These are phyloP conservation scores for Platyura marginata DNA, from an alignment of 1,140 invertebrate species.

Conservation along the genomic window DNA sequence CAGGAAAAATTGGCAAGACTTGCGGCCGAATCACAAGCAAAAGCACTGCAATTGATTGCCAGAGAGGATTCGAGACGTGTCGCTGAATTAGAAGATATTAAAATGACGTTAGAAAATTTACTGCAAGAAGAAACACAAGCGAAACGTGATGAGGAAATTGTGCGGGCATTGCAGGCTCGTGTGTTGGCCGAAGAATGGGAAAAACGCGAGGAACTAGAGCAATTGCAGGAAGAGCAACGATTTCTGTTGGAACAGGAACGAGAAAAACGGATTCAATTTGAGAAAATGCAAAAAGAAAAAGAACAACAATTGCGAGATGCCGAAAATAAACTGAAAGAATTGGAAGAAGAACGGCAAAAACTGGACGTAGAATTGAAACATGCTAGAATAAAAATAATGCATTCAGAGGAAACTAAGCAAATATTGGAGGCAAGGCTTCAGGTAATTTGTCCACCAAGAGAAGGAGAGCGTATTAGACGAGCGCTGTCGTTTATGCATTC, in stretches of 20 bases:
- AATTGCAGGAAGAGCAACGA: constrained; percentile 53
- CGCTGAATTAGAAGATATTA: constrained; percentile 48
- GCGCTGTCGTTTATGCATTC: constrained; percentile 38
- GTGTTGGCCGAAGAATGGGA: constrained; percentile 69
- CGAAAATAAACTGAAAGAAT: constrained; percentile 36
- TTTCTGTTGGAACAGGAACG: constrained; percentile 50
- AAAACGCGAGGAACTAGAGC: constrained; percentile 57
- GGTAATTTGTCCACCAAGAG: constrained; percentile 12
- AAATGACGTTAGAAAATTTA: constrained; percentile 42
- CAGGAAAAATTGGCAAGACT: constrained; percentile 43
- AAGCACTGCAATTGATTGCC: constrained; percentile 41
- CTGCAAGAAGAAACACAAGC: constrained; percentile 65
- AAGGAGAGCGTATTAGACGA: constrained; percentile 27
- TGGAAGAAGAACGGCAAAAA: constrained; percentile 44
- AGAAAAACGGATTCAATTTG: constrained; percentile 50
- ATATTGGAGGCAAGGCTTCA: constrained; percentile 34
- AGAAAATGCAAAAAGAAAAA: constrained; percentile 47
- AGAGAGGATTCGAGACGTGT: constrained; percentile 50
- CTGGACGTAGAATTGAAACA: constrained; percentile 44
- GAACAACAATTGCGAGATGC: constrained; percentile 52
- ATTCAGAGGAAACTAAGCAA: constrained; percentile 44
- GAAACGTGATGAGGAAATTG: constrained; percentile 68
- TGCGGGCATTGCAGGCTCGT: constrained; percentile 48
- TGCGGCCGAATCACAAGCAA: constrained; percentile 41
- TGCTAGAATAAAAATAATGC: constrained; percentile 42